These are phyloP conservation scores for Ditula angustiorana DNA, from an alignment of 2,888 invertebrate species.

Conservation along the genomic window DNA sequence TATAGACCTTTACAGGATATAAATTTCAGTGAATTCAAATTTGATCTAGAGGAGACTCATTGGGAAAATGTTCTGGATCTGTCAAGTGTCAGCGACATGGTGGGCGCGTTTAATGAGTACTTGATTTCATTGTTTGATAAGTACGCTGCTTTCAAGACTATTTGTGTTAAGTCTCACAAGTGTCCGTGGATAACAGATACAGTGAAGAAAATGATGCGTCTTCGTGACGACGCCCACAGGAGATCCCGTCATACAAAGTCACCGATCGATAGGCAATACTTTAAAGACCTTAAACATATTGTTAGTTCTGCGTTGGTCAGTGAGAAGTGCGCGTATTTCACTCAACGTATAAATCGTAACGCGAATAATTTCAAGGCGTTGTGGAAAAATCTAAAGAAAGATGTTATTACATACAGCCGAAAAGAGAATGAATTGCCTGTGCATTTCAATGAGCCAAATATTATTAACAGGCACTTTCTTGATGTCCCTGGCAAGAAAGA, in stretches of 20 bases:
- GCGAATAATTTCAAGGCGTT: neutral
- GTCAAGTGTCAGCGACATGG: neutral
- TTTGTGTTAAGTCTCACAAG: neutral
- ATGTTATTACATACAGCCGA: neutral
- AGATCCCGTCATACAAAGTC: neutral
- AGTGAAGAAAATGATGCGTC: neutral
- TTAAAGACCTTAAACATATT: neutral
- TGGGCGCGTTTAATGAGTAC: neutral
- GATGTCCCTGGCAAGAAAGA: neutral
- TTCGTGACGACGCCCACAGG: neutral
- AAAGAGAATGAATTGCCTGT: neutral
- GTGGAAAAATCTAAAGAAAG: neutral
- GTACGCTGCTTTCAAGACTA: neutral
- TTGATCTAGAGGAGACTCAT: neutral
- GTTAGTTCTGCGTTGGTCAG: too few species aligned
- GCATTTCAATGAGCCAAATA: neutral
- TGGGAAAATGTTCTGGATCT: neutral
- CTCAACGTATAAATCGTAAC: neutral
- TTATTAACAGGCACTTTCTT: neutral
- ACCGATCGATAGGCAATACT: neutral
- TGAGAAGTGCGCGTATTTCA: conserved; percentile 5
- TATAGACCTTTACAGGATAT: neutral
- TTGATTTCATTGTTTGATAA: neutral
- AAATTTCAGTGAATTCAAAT: neutral
- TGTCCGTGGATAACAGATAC: neutral